Percentiles rank a stretch among this genome's conserved stretches.
Conservation (phyloP, 2,888 invertebrate species). For the Thalpophila matura region DNA sequence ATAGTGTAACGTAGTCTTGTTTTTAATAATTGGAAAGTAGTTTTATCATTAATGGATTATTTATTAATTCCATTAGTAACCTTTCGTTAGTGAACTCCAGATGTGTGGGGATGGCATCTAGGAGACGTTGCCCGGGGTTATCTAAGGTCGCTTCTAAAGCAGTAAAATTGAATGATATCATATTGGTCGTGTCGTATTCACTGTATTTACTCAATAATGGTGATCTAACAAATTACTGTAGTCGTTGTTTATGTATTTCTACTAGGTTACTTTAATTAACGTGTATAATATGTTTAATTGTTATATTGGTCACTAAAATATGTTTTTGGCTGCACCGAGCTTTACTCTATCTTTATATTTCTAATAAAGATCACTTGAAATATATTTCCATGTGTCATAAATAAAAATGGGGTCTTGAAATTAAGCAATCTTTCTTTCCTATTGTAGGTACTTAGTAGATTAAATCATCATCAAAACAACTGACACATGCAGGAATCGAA, state of each 20-base stretch:
- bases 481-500: too few relatives aligned
- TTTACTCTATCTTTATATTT: slow-evolving; percentile 4
- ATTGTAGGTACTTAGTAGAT: slow-evolving; percentile 47
- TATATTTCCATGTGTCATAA: not conserved
- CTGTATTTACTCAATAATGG: slow-evolving; percentile 87
- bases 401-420: slow-evolving; percentile 7
- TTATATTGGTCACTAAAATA: slow-evolving; percentile 8
- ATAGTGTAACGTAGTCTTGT: not conserved
- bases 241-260: slow-evolving; percentile 73
- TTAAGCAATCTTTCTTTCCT: slow-evolving; percentile 23
- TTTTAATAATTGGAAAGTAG: slow-evolving; percentile 43
- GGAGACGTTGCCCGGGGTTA: slow-evolving; percentile 87
- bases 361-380: not conserved
- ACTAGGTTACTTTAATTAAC: slow-evolving; percentile 46
- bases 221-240: slow-evolving; percentile 83
- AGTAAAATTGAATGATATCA: slow-evolving; percentile 90
- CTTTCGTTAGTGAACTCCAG: slow-evolving; percentile 69
- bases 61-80: slow-evolving; percentile 61
- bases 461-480: slow-evolving; percentile 61
- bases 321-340: not conserved
- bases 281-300: slow-evolving; percentile 19
- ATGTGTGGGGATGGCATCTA: slow-evolving; percentile 80
- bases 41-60: slow-evolving; percentile 49
- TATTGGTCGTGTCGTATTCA: slow-evolving; percentile 84
- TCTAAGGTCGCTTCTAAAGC: slow-evolving; percentile 88